Percentiles rank a stretch among this genome's conserved stretches.
Conservation (phyloP, 2,113 vertebrate genomes). For the Calyptomena viridis region DNA sequence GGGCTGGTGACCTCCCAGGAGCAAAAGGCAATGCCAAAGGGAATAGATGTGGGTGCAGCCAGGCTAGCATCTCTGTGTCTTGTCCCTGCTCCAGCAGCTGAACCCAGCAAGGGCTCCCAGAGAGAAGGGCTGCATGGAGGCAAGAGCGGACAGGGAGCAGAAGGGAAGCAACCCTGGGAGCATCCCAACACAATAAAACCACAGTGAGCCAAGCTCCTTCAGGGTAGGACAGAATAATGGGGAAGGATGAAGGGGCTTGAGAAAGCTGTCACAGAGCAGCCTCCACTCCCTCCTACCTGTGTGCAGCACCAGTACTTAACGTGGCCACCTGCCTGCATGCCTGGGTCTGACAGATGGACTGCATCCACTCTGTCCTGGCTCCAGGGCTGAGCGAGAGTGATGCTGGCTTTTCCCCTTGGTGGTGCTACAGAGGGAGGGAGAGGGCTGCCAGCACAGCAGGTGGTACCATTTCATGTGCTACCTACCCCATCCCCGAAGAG, state of each 20-base stretch:
- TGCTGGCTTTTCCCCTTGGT: background rate
- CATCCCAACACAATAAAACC: background rate
- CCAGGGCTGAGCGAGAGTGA: background rate
- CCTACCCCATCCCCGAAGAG: background rate
- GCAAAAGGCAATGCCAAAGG: background rate
- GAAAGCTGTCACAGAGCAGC: background rate
- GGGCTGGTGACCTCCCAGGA: background rate
- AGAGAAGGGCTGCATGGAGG: rapidly evolving
- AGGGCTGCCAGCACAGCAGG: background rate
- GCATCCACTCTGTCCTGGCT: background rate
- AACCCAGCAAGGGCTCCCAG: background rate
- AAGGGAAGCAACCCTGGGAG: background rate
- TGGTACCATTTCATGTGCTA: background rate
- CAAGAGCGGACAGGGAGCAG: background rate
- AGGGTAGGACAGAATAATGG: background rate
- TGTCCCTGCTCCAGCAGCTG: background rate
- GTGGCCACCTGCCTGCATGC: background rate
- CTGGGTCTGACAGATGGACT: background rate
- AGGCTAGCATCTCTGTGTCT: background rate
- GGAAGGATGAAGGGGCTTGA: background rate
- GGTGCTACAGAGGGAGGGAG: rapidly evolving
- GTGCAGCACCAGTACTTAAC: background rate
- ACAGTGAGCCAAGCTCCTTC: background rate
- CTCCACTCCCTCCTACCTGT: background rate
- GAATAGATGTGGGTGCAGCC: background rate